Base-by-base conservation (phyloP, 2,888 invertebrate species). In the Campaea margaritaria region DNA sequence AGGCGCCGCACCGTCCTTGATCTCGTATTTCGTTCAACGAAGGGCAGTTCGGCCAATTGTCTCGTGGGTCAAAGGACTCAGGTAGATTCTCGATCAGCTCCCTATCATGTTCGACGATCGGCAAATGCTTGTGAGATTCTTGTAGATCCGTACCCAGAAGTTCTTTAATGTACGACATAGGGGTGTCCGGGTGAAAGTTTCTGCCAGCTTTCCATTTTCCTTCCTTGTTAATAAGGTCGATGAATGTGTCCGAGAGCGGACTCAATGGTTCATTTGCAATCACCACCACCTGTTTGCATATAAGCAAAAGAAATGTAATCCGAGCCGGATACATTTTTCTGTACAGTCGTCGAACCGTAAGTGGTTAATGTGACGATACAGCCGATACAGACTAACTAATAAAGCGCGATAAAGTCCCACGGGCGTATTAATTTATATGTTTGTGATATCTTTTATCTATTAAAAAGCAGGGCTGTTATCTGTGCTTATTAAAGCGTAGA, bases 1-100 rank as follows among this genome's bases (percentile, higher is more conserved):
- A 97, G 7, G 96, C 96, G 14, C 97, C 97, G 81, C 97, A 97
- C n/a, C 94, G 94, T 3, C 95, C 96, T 57, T 96, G 96, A 83
- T 96, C 96, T 58, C 96, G 89, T 59, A 96, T 94, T 85, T 96
- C 95, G 14, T 85, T 82, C 62, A 97, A 93, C 0, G 96, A 95
- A 0, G 96, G 95, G 76, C 97, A 97, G 65, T 96, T 74, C 0
- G 96, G 94, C 97, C 97, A 97, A 46, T 95, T 86, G 21, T 90
- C 85, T 16, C 97, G 92, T 0, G 97, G 81, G 88, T 98, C 97
- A 81, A 97, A 97, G 66, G 93, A 89, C 11, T 94, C 94, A 0
- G 97, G 97, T 27, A 97, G 69, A 57, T 63, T 42, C 3, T 56
- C 36, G 38, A 53, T 49, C 4, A 48, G 10, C 0, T 48, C 48